Percentiles rank a stretch among this genome's conserved stretches.
Evolutionary conservation across 2,888 invertebrate species (phyloP).

Genomic region (Athrips mouffetella): DNA sequence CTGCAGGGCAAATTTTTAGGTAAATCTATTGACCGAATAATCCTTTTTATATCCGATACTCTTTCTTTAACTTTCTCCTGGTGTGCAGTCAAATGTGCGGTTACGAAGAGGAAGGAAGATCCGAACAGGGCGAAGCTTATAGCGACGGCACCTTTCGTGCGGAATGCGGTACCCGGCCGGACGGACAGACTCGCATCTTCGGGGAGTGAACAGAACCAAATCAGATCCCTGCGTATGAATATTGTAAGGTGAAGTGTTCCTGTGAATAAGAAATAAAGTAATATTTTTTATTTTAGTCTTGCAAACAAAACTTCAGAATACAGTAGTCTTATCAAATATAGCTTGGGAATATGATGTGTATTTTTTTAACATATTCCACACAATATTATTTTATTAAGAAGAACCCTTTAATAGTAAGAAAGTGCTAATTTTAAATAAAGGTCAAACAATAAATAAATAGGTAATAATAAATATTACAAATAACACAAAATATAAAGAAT

Average conservation of each 20-base stretch:
- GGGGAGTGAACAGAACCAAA: constrained; percentile 97
- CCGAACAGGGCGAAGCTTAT: constrained; percentile 96
- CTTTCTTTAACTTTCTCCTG: constrained; percentile 92
- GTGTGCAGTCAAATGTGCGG: constrained; percentile 96
- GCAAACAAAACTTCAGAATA: no score
- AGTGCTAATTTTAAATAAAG: no score
- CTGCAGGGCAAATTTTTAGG: constrained; percentile 88
- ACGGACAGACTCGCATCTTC: constrained; percentile 93
- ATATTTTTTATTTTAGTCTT: no score
- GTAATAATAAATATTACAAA: no score
- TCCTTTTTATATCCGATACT: constrained; percentile 90
- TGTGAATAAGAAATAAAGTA: constrained; percentile 45
- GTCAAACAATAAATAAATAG: no score
- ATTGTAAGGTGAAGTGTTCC: constrained; percentile 92
- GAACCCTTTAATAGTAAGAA: no score
- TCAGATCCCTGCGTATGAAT: constrained; percentile 92
- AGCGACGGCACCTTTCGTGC: constrained; percentile 97
- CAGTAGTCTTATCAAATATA: no score
- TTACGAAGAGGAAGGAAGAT: constrained; percentile 95
- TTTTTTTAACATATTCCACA: no score
- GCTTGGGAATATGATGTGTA: no score
- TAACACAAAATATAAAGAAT: no score
- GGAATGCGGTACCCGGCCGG: constrained; percentile 91
- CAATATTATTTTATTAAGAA: no score
- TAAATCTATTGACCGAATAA: constrained; percentile 88